Evolutionary conservation across 2,113 vertebrate species (phyloP), one percentile per base, ranked within the genome.

Genomic region (Laterallus jamaicensis): DNA sequence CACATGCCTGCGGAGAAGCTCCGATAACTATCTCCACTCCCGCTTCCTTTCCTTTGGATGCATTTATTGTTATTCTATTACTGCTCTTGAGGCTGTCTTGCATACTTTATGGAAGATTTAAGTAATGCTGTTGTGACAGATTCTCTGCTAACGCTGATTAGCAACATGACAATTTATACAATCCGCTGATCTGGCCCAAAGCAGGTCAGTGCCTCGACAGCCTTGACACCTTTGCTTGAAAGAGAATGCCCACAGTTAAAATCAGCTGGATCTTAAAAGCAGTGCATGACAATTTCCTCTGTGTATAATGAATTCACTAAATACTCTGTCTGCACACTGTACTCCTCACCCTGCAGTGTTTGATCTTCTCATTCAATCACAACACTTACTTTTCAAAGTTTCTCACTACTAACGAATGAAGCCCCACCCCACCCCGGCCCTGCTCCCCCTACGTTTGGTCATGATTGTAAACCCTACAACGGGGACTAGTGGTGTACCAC

Each of bases 191-290:
- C 68, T 83, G 73, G 40, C 63, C 55, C 82, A 74, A 92, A 86
- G 50, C 79, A 80, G 59, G 63, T 77, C 94, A 80, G 59, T 0
- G 4, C 29, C 68, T 80, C 26, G 3, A 58, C 44, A 67, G 20
- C 35, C 68, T 77, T 80, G 71, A 86, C 79, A 92, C 50, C 88
- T 94, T 60, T 74, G 44, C 70, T 86, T 86, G 66, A 82, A 93
- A 95, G 0, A 3, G 67, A 92, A 86, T 58, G 62, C 15, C 35
- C 14, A 35, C 16, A 16, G 70, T 62, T 92, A 76, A 85, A 74
- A 88, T 42, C 82, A 80, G 73, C 44, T 80, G 78, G 28, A 80
- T 85, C 79, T 83, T 47, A 52, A 58, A 88, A 90, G 47, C 37
- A 56, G 29, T 47, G 60, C 69, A 85, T 0, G 8, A 71, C n/a